These are phyloP conservation scores for Nesospiza acunhae DNA, from an alignment of 2,113 vertebrate genomes.

Conservation along the genomic window DNA sequence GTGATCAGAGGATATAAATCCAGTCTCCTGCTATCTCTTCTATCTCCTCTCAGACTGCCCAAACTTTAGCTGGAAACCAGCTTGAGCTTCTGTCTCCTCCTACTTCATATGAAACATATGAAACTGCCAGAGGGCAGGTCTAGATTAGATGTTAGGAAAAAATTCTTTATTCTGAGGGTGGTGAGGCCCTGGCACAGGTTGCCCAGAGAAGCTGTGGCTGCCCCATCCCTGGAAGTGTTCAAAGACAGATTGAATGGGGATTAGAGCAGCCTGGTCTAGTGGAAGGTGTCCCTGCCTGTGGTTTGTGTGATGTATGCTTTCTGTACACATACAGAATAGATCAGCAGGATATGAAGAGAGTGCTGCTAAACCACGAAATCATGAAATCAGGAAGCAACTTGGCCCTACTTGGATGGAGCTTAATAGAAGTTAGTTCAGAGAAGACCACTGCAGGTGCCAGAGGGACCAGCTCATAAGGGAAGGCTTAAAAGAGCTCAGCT, in stretches of 20 bases:
- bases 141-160: background rate
- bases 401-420: background rate
- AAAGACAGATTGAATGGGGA: background rate
- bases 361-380: background rate
- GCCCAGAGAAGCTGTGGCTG: background rate
- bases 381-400: background rate
- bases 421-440: background rate
- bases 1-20: background rate
- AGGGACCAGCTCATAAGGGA: background rate
- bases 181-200: background rate
- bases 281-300: background rate
- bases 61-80: background rate
- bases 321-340: background rate
- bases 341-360: background rate
- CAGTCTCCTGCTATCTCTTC: background rate
- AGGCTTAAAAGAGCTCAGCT: background rate
- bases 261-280: background rate
- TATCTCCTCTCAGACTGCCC: background rate
- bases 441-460: background rate
- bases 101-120: background rate
- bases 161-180: background rate
- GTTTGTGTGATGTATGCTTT: background rate
- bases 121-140: background rate
- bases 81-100: background rate
- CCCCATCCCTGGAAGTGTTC: background rate